Evolutionary conservation across 1,140 invertebrate species (phyloP), one percentile per base, ranked within the genome.

Genomic region (Zaprionus ghesquierei): DNA sequence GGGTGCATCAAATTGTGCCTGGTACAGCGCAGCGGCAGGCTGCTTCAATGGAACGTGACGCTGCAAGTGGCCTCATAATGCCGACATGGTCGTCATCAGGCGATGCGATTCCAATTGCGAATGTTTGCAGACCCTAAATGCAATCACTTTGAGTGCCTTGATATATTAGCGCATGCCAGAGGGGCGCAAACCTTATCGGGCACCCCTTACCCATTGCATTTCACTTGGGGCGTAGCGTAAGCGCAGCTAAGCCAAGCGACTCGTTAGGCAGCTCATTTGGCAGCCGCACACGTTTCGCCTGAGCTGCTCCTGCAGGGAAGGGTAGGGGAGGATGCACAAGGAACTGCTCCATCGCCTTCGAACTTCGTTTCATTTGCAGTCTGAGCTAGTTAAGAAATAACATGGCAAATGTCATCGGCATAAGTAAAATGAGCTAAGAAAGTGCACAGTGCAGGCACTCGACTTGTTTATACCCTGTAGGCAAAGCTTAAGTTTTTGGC

Each of bases 311-410:
- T 18, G 13, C 49, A n/a, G 29, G 13, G 20, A 2, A 18, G 44
- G 49, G 2, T 13, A 5, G 13, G 33, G 13, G 59, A 31, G 12
- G 35, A 15, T 9, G 27, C 10, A 15, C 18, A 10, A 58, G 35
- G 23, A 23, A 15, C 15, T 22, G 78, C 18, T 62, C 23, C 56
- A 41, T 51, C 46, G 25, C 59, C n/a, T n/a, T n/a, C 50, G 53
- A 64, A 75, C 69, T 85, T 75, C 77, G 78, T 87, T 72, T 87
- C 59, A 81, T 63, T 62, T 59, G 58, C 27, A 82, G 81, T 64
- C 81, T 46, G 31, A 75, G 74, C 66, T 74, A 86, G 79, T 87
- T 87, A 87, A 86, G 82, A 82, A 82, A 89, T 89, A 89, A 71
- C 69, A 66, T 38, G 18, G 74, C 50, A 77, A 82, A 82, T 86